Conservation (phyloP, 2,113 vertebrate species). For the Sinosuthora webbiana region DNA sequence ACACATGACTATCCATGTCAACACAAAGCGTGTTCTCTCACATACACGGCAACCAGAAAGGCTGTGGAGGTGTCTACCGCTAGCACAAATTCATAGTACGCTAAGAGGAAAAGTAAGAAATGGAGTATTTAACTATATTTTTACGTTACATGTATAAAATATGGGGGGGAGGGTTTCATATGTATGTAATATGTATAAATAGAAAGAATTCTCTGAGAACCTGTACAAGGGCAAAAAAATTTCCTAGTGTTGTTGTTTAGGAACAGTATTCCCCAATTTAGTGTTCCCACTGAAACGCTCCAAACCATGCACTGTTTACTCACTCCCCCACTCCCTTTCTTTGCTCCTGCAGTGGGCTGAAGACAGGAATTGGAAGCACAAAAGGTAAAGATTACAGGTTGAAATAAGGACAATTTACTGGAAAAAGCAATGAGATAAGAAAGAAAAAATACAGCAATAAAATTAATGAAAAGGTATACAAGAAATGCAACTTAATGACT, state of each 20-base stretch:
- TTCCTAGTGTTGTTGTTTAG: not conserved
- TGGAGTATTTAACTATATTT: not conserved
- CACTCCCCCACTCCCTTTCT: fast-evolving
- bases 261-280: not conserved
- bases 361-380: not conserved
- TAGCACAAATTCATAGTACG: not conserved
- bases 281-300: fast-evolving
- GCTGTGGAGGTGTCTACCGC: not conserved
- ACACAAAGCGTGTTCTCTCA: not conserved
- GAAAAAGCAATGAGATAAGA: not conserved
- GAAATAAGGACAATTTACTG: not conserved
- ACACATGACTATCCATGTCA: not conserved
- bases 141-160: not conserved
- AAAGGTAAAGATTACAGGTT: not conserved
- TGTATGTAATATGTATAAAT: not conserved
- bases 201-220: not conserved
- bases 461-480: not conserved
- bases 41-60: not conserved
- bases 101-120: not conserved
- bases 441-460: not conserved
- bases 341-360: not conserved
- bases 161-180: too few species aligned
- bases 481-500: not conserved
- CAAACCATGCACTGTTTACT: not conserved
- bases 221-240: fast-evolving